phyloP scores from a whole-genome alignment of 2,113 vertebrate genomes.

The Lepus americanus region DNA sequence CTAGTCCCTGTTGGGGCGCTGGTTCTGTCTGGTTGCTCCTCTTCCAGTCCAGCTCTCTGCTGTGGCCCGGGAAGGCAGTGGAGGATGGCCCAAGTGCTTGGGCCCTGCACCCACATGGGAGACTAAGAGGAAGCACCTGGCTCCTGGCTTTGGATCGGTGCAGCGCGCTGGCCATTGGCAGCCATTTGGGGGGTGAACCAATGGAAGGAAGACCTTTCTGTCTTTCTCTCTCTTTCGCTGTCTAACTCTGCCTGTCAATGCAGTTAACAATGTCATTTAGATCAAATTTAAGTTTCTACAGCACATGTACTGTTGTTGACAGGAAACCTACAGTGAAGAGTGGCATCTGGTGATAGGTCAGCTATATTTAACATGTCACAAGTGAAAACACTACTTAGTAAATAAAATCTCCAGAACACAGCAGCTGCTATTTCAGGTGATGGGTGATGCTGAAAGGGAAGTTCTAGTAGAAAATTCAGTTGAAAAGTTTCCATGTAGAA shows the following conservation, averaged over 20 bases:
- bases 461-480: slow-evolving; percentile 72
- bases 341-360: slow-evolving; percentile 50
- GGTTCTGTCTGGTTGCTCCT: too few relatives aligned
- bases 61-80: too few relatives aligned
- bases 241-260: not conserved
- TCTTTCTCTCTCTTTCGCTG: too few relatives aligned
- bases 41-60: too few relatives aligned
- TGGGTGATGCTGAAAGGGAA: slow-evolving; percentile 56
- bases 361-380: slow-evolving; percentile 59
- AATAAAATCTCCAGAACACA: slow-evolving; percentile 4
- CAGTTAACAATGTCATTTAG: not conserved
- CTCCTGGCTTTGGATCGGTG: too few relatives aligned
- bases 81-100: too few relatives aligned
- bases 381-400: slow-evolving; percentile 64
- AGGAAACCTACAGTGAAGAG: slow-evolving; percentile 55
- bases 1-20: too few relatives aligned
- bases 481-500: slow-evolving; percentile 64
- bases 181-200: too few relatives aligned
- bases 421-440: slow-evolving; percentile 50
- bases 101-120: too few relatives aligned
- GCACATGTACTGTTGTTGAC: not conserved
- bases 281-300: slow-evolving; percentile 34
- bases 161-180: too few relatives aligned
- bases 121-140: too few relatives aligned
- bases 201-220: too few relatives aligned